phyloP scores from a whole-genome alignment of 2,797 vertebrate genomes.

The Lemur catta region DNA sequence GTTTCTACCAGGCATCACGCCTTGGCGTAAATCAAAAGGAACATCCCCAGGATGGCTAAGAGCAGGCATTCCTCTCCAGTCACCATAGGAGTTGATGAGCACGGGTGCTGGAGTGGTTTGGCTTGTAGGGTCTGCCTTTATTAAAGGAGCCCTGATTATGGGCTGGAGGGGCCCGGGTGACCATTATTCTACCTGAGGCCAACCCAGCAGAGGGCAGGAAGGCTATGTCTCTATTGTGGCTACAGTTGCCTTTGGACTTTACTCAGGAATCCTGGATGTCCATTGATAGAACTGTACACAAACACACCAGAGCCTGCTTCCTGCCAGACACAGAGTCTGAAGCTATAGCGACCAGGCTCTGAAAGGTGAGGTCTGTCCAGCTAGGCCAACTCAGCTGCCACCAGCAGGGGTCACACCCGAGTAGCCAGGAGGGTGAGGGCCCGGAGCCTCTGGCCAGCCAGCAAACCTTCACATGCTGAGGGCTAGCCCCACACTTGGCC shows the following conservation, averaged over 20 bases:
- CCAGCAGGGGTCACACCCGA: neutral
- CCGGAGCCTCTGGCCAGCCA: neutral
- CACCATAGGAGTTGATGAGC: neutral
- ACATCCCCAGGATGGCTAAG: neutral
- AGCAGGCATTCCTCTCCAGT: neutral
- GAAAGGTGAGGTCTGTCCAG: neutral
- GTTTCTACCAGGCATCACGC: neutral
- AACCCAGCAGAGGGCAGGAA: neutral
- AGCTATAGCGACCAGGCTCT: neutral
- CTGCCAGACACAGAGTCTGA: neutral
- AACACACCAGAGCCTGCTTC: neutral
- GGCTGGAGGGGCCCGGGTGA: neutral
- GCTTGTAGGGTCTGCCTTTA: neutral
- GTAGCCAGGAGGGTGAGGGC: neutral
- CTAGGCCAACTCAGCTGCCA: neutral
- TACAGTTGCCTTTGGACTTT: neutral
- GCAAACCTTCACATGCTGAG: neutral
- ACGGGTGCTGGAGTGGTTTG: no score
- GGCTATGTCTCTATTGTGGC: neutral
- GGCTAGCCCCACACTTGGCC: neutral
- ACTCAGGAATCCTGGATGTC: neutral
- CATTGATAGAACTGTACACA: neutral
- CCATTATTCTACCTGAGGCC: neutral
- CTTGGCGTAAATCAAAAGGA: neutral
- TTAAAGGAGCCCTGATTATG: neutral